Conservation (phyloP, 1,140 invertebrate species). For the Manduca sexta region DNA sequence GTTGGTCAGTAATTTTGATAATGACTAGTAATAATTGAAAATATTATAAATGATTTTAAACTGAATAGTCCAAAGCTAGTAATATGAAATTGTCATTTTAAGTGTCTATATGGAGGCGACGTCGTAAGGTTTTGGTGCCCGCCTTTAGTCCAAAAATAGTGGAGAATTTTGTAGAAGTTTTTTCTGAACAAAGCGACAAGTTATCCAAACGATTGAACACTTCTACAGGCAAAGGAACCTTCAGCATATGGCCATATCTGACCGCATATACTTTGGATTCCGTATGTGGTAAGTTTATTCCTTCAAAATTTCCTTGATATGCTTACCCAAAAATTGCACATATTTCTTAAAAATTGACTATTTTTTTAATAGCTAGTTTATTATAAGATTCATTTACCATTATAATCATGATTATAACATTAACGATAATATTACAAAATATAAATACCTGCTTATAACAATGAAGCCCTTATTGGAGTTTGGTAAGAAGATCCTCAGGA, state of each 20-base stretch:
- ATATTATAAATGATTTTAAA: too few species aligned
- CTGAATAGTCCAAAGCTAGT: not conserved
- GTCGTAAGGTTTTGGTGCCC: constrained; percentile 88
- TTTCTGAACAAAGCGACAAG: constrained; percentile 80
- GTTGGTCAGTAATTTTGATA: too few species aligned
- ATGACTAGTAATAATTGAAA: too few species aligned
- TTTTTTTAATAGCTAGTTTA: too few species aligned
- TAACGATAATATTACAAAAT: too few species aligned
- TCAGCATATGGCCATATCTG: constrained; percentile 39
- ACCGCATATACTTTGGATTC: constrained; percentile 51
- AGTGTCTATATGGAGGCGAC: constrained; percentile 82
- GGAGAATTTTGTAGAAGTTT: constrained; percentile 81
- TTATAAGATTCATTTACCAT: too few species aligned
- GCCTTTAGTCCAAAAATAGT: constrained; percentile 92
- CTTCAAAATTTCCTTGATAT: not conserved
- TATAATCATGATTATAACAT: too few species aligned
- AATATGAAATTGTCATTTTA: not conserved
- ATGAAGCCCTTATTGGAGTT: too few species aligned
- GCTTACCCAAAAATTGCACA: too few species aligned
- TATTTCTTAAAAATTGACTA: too few species aligned
- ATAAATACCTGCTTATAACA: too few species aligned
- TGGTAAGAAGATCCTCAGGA: too few species aligned
- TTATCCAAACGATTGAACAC: constrained; percentile 51
- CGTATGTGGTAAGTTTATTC: constrained; percentile 43
- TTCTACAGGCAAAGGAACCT: constrained; percentile 10